A percentile compares a stretch with the other conserved stretches of the same genome.
Conservation (phyloP, 1,140 invertebrate genomes). For the Phthorimaea operculella region DNA sequence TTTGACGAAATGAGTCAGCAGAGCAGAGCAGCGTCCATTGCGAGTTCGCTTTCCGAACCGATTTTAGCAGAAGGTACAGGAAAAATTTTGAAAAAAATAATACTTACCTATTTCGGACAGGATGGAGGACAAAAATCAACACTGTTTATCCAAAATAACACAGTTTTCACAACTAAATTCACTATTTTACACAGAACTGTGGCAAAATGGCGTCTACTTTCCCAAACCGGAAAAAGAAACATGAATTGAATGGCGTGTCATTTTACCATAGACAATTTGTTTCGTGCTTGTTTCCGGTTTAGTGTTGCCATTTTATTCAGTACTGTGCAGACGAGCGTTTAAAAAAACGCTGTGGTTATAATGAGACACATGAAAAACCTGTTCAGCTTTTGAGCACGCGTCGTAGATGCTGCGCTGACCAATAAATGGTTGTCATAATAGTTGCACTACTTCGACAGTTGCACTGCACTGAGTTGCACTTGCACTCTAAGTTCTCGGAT, state of each 20-base stretch:
- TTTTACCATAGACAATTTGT: slow-evolving; percentile 3
- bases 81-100: slow-evolving; percentile 18
- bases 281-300: not conserved
- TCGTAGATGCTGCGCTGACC: too few species aligned
- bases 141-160: slow-evolving; percentile 21
- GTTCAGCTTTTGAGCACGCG: too few species aligned
- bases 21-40: slow-evolving; percentile 45
- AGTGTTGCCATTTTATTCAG: not conserved
- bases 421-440: too few species aligned
- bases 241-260: slow-evolving; percentile 4
- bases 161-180: slow-evolving; percentile 3
- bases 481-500: too few species aligned
- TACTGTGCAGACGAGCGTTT: too few species aligned
- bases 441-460: too few species aligned
- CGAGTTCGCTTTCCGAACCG: slow-evolving; percentile 21
- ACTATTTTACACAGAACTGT: not conserved
- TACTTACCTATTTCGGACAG: slow-evolving; percentile 38
- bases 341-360: too few species aligned
- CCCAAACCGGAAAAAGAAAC: slow-evolving; percentile 10
- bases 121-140: slow-evolving; percentile 23
- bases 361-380: too few species aligned
- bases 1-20: slow-evolving; percentile 62
- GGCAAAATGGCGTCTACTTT: slow-evolving; percentile 39
- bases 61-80: slow-evolving; percentile 16
- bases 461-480: too few species aligned